Evolutionary conservation across 2,797 vertebrate species (phyloP).

Genomic region (Chelidonichthys spinosus): DNA sequence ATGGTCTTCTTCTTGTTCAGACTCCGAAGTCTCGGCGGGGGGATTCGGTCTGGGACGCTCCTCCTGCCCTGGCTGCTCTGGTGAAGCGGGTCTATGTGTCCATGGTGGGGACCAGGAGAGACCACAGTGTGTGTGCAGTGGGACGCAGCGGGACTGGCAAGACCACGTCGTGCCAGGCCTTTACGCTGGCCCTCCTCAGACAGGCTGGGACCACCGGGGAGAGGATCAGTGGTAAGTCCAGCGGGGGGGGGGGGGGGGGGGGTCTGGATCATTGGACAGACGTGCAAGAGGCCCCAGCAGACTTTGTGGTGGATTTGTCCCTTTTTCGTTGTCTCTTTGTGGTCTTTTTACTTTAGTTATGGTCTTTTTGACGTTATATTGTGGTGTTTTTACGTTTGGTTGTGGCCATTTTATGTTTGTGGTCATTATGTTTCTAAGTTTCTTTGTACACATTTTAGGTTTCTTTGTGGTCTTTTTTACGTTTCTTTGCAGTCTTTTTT

Average conservation of each 20-base stretch:
- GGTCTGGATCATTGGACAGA: not conserved
- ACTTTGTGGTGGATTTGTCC: not conserved
- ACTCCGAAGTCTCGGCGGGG: conserved; percentile 74
- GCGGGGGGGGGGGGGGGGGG: not conserved
- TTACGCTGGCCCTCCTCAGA: conserved; percentile 86
- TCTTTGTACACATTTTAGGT: too few species aligned
- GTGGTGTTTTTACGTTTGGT: not conserved
- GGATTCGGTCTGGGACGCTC: conserved; percentile 78
- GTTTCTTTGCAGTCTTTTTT: too few species aligned
- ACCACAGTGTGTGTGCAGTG: conserved; percentile 90
- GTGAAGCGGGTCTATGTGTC: conserved; percentile 87
- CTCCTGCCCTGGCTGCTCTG: conserved; percentile 84
- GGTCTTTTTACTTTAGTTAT: not conserved
- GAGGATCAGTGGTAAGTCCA: conserved; percentile 76
- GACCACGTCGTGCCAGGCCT: conserved; percentile 85
- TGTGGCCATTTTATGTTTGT: not conserved
- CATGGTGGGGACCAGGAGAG: conserved; percentile 85
- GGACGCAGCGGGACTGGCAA: conserved; percentile 91
- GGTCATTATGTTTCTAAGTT: too few species aligned
- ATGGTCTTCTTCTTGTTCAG: conserved; percentile 44
- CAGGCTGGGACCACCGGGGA: conserved; percentile 83
- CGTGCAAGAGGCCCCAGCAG: not conserved
- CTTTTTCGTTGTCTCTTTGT: not conserved
- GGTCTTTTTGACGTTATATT: not conserved
- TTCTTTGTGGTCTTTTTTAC: too few species aligned